Evolutionary conservation across 1,140 invertebrate genomes (phyloP).

Genomic region (Pachypsylla venusta): DNA sequence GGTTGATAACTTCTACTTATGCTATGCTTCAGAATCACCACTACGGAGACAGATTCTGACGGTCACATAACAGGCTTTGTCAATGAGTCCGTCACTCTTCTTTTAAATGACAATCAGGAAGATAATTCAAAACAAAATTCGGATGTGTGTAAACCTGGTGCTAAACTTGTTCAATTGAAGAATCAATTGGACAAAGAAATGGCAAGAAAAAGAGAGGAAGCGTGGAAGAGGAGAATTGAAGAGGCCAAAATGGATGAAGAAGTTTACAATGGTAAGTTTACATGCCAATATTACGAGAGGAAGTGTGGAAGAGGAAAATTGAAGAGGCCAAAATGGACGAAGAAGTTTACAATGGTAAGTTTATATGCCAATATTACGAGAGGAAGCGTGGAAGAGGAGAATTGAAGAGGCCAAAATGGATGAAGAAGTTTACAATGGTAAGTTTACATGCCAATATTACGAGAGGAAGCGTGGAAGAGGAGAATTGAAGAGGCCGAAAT

Average conservation of each 20-base stretch:
- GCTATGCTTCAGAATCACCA: background rate
- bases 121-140: background rate
- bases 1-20: too few species aligned
- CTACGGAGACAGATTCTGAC: background rate
- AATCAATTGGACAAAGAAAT: background rate
- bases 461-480: background rate
- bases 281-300: too few species aligned
- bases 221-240: conserved; percentile 3
- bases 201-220: background rate
- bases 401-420: conserved; percentile 9
- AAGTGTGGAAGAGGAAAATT: background rate
- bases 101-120: background rate
- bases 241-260: conserved; percentile 7
- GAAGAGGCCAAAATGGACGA: conserved; percentile 9
- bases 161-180: background rate
- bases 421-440: background rate
- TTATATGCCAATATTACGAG: background rate
- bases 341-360: background rate
- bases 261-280: background rate
- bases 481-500: conserved; percentile 8
- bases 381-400: background rate
- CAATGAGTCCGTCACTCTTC: background rate
- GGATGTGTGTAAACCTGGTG: background rate
- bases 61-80: background rate
- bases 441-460: too few species aligned